phyloP scores from a whole-genome alignment of 30 jellyfish, hydroid and myxozoan genomes.

The Hydractinia symbiolongicarpus region DNA sequence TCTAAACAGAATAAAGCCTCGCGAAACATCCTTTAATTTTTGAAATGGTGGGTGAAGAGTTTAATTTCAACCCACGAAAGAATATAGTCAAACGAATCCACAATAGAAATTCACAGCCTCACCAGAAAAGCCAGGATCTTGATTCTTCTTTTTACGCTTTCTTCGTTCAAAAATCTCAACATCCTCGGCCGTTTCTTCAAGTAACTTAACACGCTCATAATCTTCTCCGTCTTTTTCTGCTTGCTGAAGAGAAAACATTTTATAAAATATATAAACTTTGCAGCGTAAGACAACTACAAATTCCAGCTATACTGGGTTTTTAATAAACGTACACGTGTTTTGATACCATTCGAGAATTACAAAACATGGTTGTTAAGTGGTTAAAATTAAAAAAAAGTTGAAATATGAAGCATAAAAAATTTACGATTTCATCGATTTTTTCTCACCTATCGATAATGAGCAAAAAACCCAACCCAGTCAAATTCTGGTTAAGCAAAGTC shows the following conservation, averaged over 20 bases:
- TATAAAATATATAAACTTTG: neutral
- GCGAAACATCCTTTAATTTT: neutral
- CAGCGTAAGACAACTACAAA: too few species aligned
- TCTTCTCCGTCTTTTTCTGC: constrained; percentile 93
- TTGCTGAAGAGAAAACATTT: constrained; percentile 12
- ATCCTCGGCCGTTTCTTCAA: constrained; percentile 80
- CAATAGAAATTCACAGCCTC: neutral
- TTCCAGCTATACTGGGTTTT: too few species aligned
- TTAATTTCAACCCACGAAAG: neutral
- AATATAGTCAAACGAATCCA: neutral
- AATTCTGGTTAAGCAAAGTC: neutral
- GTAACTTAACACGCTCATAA: constrained; percentile 57
- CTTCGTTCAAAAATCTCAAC: constrained; percentile 54
- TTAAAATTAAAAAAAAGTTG: too few species aligned
- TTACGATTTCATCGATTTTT: too few species aligned
- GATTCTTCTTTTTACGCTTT: constrained; percentile 76
- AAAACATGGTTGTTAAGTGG: too few species aligned
- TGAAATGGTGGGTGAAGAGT: neutral
- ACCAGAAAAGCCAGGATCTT: constrained; percentile 97
- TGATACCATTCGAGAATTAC: too few species aligned
- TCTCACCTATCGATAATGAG: too few species aligned
- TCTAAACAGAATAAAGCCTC: constrained; percentile 35
- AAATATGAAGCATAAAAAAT: too few species aligned
- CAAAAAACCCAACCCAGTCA: too few species aligned
- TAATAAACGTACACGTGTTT: too few species aligned